Percentiles rank a stretch among this genome's conserved stretches.
Evolutionary conservation across 2,113 vertebrate species (phyloP).

Genomic region (Hippopotamus amphibius): DNA sequence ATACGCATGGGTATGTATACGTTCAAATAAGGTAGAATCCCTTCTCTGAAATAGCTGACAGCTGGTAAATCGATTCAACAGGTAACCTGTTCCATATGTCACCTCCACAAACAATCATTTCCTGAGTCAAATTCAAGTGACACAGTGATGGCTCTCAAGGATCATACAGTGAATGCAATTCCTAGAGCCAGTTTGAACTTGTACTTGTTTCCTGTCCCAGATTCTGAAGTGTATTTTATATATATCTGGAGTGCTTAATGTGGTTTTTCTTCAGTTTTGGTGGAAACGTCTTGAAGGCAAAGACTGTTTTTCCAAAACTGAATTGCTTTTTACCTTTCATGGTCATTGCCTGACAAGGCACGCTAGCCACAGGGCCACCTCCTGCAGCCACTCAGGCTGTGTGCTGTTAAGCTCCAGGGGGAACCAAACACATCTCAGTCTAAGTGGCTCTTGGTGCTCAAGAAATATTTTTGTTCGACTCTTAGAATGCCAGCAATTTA

Average conservation of each 20-base stretch:
- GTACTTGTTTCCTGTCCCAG: neutral
- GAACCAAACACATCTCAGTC: neutral
- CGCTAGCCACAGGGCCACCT: neutral
- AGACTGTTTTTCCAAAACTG: neutral
- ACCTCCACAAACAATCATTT: neutral
- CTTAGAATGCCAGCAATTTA: neutral
- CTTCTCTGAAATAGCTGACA: neutral
- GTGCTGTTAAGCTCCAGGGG: rapidly evolving
- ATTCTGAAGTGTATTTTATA: neutral
- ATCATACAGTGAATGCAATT: rapidly evolving
- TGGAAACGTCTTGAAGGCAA: constrained; percentile 37
- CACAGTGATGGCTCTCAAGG: neutral
- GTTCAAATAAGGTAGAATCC: neutral
- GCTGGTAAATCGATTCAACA: neutral
- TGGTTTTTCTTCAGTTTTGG: neutral
- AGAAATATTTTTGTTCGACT: neutral
- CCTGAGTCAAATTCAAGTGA: neutral
- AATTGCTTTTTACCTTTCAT: neutral
- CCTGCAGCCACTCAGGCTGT: neutral
- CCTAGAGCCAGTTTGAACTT: neutral
- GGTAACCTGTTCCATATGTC: neutral
- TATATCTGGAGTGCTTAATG: neutral
- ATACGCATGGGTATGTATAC: neutral
- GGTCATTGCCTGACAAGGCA: neutral
- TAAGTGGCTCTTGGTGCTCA: neutral